Percentiles rank a stretch among this genome's conserved stretches.
These are phyloP conservation scores for Brenthis ino DNA, from an alignment of 2,888 invertebrate species.

Conservation along the genomic window DNA sequence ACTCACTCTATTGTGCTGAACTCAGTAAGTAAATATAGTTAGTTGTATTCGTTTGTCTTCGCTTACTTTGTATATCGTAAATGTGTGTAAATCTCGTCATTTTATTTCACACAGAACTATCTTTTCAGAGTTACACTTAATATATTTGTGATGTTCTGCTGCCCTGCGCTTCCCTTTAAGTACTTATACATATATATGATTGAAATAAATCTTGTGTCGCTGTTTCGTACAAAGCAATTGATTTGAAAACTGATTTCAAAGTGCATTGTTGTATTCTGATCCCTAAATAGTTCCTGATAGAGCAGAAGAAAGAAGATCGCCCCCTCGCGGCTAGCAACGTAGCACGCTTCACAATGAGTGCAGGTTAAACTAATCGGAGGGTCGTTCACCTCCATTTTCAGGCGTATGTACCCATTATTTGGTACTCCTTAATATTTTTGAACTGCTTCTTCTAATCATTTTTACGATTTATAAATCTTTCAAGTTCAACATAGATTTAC, in stretches of 20 bases:
- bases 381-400: conserved; percentile 33
- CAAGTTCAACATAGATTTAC: too few species aligned
- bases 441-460: conserved; percentile 11
- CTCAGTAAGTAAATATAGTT: background rate
- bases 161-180: too few species aligned
- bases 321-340: background rate
- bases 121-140: too few species aligned
- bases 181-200: too few species aligned
- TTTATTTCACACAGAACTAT: too few species aligned
- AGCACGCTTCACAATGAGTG: conserved; percentile 25
- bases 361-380: conserved; percentile 31
- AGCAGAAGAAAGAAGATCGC: conserved; percentile 9
- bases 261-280: background rate
- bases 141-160: too few species aligned
- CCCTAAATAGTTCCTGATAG: background rate
- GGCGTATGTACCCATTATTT: conserved; percentile 12
- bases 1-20: conserved; percentile 25
- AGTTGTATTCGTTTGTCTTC: background rate
- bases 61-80: background rate
- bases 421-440: conserved; percentile 6
- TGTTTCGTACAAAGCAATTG: too few species aligned
- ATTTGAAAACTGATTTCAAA: background rate
- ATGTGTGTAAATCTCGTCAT: background rate
- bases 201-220: too few species aligned
- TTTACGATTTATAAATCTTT: too few species aligned